Base-by-base conservation (phyloP, 2,797 vertebrate species). In the Pipistrellus pygmaeus region DNA sequence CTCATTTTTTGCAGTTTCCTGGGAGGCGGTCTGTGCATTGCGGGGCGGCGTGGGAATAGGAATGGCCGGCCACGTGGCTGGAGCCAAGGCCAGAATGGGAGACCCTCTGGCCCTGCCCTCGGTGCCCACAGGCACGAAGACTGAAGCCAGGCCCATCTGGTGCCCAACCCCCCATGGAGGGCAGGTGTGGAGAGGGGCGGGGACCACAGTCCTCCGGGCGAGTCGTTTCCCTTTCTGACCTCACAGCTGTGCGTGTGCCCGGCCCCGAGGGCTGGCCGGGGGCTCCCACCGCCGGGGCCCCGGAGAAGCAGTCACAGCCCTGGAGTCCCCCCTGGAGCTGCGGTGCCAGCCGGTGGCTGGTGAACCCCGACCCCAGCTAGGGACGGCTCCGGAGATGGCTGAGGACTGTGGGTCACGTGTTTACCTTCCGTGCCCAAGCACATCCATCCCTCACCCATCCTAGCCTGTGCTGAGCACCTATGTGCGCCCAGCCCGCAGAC, bases 1-100 rank as follows among this genome's bases (percentile, higher is more conserved):
- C 95, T 97, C 94, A 93, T 95, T 97, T 97, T 96, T 96, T 96
- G 97, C 96, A 94, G 90, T 94, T 96, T 96, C 94, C 96, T 94
- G 83, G 94, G 97, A 95, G 92, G 93, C 94, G 4, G 27, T 95
- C 87, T 96, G 89, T 93, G 89, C 95, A 78, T 95, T 93, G 20
- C 77, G 2, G 44, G 90, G 92, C 27, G 23, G 77, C 46, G 71
- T 85, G 87, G 85, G 78, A 85, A 32, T 18, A 72, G 82, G 46
- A 73, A 15, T 0, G n/a, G 92, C 72, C 14, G 0, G 30, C 75
- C 38, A 25, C 32, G 2, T 85, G 91, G 89, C 21, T 55, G 0
- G 1, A 30, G 35, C 1, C 4, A 57, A n/a, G 38, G 23, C 48
- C 5, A 2, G 44, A 15, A 51, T 5, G n/a, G 46, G 17, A 6